These are phyloP conservation scores for Zaprionus kolodkinae DNA, from an alignment of 1,140 invertebrate genomes.

Conservation along the genomic window DNA sequence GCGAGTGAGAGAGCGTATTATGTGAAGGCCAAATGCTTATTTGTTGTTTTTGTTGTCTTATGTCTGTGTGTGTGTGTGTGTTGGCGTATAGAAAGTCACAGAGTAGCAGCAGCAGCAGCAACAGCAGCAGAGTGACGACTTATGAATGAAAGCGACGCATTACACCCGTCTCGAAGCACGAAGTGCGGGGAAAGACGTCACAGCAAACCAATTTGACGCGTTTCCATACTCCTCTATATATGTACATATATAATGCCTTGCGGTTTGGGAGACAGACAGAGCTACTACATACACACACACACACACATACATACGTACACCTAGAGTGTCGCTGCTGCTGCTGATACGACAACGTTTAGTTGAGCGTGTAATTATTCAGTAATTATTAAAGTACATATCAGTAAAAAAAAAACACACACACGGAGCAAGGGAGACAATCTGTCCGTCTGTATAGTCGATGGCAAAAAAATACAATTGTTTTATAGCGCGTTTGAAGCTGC, in stretches of 20 bases:
- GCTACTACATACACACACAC: slow-evolving; percentile 9
- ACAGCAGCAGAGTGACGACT: slow-evolving; percentile 19
- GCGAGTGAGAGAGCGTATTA: slow-evolving; percentile 16
- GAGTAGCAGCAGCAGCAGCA: not conserved
- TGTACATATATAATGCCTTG: not conserved
- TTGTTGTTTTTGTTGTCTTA: slow-evolving; percentile 22
- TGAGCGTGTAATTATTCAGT: slow-evolving; percentile 29
- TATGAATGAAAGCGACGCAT: slow-evolving; percentile 55
- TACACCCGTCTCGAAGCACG: slow-evolving; percentile 19
- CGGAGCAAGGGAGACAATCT: slow-evolving; percentile 8
- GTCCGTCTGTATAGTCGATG: slow-evolving; percentile 20
- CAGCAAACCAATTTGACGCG: slow-evolving; percentile 20
- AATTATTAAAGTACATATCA: slow-evolving; percentile 30
- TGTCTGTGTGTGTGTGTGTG: not conserved
- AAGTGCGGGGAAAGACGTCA: slow-evolving; percentile 15
- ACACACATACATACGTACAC: not conserved
- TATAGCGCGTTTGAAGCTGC: slow-evolving; percentile 22
- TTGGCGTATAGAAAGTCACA: slow-evolving; percentile 24
- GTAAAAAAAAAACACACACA: not conserved
- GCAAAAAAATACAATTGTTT: slow-evolving; percentile 31
- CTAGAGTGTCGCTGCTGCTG: slow-evolving; percentile 3
- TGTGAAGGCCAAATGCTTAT: slow-evolving; percentile 44
- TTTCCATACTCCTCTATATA: not conserved
- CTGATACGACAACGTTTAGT: slow-evolving; percentile 15
- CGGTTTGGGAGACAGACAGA: not conserved